Base-by-base conservation (phyloP, 2,797 vertebrate genomes). In the Acanthopagrus latus region DNA sequence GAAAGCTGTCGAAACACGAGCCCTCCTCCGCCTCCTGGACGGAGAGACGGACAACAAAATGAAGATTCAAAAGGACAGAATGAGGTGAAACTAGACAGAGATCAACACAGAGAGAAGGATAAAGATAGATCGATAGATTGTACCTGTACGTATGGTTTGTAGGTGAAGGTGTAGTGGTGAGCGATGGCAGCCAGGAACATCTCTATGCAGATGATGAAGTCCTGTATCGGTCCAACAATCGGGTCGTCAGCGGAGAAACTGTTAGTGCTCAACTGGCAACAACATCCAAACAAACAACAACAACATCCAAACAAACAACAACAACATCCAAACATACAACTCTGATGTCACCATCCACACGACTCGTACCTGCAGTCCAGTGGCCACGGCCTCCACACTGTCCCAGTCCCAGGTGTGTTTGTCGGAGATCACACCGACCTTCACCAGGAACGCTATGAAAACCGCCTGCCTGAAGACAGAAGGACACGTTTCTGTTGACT, bases 181-280 rank as follows among this genome's bases (percentile, higher is more conserved):
- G 97, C 97, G 29, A 98, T 96, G 69, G 97, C 98, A 69, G 97
- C 97, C 84, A 99, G 92, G 86, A 98, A 98, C 97, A 99, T 99
- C 91, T 99, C 97, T 64, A 99, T 96, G 85, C 97, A 98, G 92
- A 99, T 99, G 69, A 99, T 96, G 68, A 99, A 99, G 93, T 99
- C 97, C 98, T 99, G 81, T 64, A 10, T 46, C 1, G 2, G 55
- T 46, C 4, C 68, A 68, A 63, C 21, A 68, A n/a, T 50, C 44
- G 7, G 2, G 46, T 33, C 1, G 29, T 33, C 29, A 33, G 29
- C 23, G 9, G 54, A 29, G 29, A 33, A 33, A 33, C 5, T 0
- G 6, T 33, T 29, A 33, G 29, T 33, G 29, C 29, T 33, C 29
- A 6, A 4, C 6, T 29, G 29, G 29, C 29, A n/a, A n/a, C n/a